phyloP scores from a whole-genome alignment of 2,113 vertebrate species.

The Apteryx mantelli region DNA sequence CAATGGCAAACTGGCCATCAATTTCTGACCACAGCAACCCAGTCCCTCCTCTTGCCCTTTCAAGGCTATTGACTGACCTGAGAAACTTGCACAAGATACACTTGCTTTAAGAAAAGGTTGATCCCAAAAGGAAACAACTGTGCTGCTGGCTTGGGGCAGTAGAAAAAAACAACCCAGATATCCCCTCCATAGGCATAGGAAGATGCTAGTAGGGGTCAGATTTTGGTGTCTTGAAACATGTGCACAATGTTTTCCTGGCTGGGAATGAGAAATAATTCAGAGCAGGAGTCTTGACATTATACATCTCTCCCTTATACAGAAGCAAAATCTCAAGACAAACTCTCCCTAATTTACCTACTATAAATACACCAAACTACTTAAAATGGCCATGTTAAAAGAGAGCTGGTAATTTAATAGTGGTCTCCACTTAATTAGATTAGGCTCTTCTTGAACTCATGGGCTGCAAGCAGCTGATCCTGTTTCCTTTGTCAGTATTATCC shows the following conservation, averaged over 20 bases:
- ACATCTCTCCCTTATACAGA: background rate
- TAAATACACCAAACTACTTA: constrained; percentile 60
- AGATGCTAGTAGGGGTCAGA: background rate
- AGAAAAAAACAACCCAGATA: background rate
- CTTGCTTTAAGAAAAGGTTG: background rate
- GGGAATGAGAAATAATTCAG: background rate
- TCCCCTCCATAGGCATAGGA: background rate
- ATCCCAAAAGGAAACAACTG: background rate
- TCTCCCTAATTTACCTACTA: background rate
- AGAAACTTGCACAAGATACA: background rate
- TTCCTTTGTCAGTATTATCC: constrained; percentile 1
- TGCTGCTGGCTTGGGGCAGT: background rate
- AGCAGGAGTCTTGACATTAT: background rate
- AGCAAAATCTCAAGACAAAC: background rate
- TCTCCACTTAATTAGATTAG: constrained; percentile 66
- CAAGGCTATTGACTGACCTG: background rate
- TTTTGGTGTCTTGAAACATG: background rate
- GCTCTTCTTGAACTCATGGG: constrained; percentile 30
- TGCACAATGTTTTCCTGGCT: background rate
- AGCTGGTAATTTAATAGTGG: constrained; percentile 60
- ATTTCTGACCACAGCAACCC: background rate
- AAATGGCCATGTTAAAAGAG: constrained; percentile 46
- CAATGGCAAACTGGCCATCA: background rate
- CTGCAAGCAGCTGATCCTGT: constrained; percentile 21
- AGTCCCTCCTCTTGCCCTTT: background rate